Evolutionary conservation across 2,888 invertebrate genomes (phyloP), one percentile per base, ranked within the genome.

Genomic region (Drymonia ruficornis): DNA sequence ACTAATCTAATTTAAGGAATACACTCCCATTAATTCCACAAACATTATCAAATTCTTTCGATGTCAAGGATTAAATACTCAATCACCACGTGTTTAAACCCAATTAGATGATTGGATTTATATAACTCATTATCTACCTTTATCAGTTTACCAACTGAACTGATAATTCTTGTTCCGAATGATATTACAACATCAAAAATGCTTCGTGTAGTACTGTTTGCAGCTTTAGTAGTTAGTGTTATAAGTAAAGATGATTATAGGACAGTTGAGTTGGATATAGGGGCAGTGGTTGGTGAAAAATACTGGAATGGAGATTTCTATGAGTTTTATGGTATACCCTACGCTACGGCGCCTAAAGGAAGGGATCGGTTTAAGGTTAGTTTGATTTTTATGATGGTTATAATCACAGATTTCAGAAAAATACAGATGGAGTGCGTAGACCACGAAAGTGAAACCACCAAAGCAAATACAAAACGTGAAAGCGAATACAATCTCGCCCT

Each of bases 261-360:
- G 51, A 63, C 71, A 2, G 83, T 91, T 0, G 49, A 72, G 1
- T 64, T 90, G 31, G 83, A 86, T 19, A 50, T 77, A 4, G 91
- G 91, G 0, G 66, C 60, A 1, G 77, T 91, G 1, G 67, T 69
- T 1, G 91, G 88, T 0, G 76, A 74, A n/a, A 89, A 88, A 40
- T 88, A 80, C 52, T 91, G 91, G 91, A 78, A 87, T 72, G 91
- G 89, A 0, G 89, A 91, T 46, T 89, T 78, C 51, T 87, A 81
- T 65, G 89, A 90, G 53, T 92, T 89, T 52, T 89, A 76, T 50
- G 89, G 90, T 3, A 65, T 92, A 0, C 91, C 91, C 0, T 92
- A 89, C 55, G 91, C 91, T 0, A 81, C 69, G 1, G 82, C 66
- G 0, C 91, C 91, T 0, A 84, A 69, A 19, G 91, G 91, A 9